Evolutionary conservation across 2,113 vertebrate species (phyloP), one percentile per base, ranked within the genome.

Genomic region (Amazona guildingii): DNA sequence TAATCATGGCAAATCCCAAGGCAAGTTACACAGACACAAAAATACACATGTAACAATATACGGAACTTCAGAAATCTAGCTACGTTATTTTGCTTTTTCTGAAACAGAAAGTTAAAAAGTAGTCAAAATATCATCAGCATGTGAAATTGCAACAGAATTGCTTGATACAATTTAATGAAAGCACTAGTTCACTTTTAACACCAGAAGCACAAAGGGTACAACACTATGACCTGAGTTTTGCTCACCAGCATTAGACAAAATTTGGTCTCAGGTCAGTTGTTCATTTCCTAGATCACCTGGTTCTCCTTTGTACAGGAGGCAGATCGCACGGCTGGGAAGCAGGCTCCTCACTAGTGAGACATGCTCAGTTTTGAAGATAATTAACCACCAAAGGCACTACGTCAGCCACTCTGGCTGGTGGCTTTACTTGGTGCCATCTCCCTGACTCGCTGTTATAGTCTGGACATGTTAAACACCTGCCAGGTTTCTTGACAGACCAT

Each of bases 1-100:
- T 63, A 95, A 91, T 83, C 70, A 59, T 28, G 23, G 75, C 70
- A 86, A 96, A 96, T 93, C 67, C 75, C 85, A 95, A 88, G 88
- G 87, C 84, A 92, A 87, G 49, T 80, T 91, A 82, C 35, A 52
- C 11, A 92, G 61, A 64, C 68, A 66, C 35, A 91, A 68, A 97
- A 95, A 61, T 21, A 63, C 23, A 83, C 55, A 37, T 3, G 24
- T 16, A 87, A 18, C 20, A 17, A 79, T 77, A 74, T 1, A 75
- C 3, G 63, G 37, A 63, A 88, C 80, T 92, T 68, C 83, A 88
- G 79, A 86, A 69, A 68, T 72, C 27, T 61, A 83, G 29, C 11
- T 51, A 59, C 2, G 3, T 39, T 78, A 35, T 49, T 87, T 76
- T 74, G 29, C 35, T 20, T 64, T 72, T 63, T 72, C 69, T 78